phyloP scores from a whole-genome alignment of 2,888 invertebrate species.

The Siphlonurus alternatus region DNA sequence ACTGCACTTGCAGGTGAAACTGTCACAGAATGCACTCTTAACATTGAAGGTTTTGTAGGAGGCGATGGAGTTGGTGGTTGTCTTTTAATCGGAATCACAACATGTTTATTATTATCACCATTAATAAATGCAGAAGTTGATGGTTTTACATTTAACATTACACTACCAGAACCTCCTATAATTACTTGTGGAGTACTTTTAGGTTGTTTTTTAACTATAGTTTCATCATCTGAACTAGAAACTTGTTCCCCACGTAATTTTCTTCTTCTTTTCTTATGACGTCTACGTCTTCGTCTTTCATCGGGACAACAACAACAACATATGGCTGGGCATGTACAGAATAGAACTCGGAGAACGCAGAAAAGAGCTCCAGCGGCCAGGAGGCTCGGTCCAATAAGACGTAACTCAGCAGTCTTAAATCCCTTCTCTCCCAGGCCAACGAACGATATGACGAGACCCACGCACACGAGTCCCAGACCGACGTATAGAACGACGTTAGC shows the following conservation, averaged over 20 bases:
- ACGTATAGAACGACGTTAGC: slow-evolving; percentile 72
- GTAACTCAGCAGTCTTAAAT: slow-evolving; percentile 51
- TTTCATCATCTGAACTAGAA: background rate
- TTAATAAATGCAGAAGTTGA: background rate
- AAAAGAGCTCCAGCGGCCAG: slow-evolving; percentile 24
- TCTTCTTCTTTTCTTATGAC: background rate
- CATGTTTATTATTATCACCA: background rate
- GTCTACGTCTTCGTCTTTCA: background rate
- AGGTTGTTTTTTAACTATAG: background rate
- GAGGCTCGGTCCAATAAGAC: slow-evolving; percentile 71
- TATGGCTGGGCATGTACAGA: background rate
- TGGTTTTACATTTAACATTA: background rate
- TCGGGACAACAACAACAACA: background rate
- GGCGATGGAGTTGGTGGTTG: background rate
- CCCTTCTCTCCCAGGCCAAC: slow-evolving; percentile 76
- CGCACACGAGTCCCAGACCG: slow-evolving; percentile 63
- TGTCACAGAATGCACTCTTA: background rate
- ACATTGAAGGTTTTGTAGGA: background rate
- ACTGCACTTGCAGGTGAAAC: background rate
- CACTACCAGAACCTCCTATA: background rate
- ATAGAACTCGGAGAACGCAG: slow-evolving; percentile 2
- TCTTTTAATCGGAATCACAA: background rate
- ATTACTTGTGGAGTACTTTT: too few species aligned
- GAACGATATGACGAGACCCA: slow-evolving; percentile 75
- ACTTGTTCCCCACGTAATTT: background rate